Conservation (phyloP, 1,140 invertebrate species). For the Archegozetes longisetosus region DNA sequence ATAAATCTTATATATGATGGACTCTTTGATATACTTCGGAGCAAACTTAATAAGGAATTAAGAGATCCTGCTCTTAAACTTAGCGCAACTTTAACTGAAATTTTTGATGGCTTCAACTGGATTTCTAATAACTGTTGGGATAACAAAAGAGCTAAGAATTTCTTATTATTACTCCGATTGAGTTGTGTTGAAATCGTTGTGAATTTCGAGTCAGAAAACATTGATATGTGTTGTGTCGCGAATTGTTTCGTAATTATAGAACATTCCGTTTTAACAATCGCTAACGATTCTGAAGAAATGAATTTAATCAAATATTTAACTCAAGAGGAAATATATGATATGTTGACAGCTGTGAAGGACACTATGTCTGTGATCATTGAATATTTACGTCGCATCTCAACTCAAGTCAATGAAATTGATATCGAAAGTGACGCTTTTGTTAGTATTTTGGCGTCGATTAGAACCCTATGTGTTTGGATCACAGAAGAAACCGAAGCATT, state of each 20-base stretch:
- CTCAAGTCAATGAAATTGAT: neutral
- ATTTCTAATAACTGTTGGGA: neutral
- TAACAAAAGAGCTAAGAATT: neutral
- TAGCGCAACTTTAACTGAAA: neutral
- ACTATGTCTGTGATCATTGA: neutral
- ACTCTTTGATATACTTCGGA: neutral
- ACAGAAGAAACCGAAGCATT: neutral
- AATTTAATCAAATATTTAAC: neutral
- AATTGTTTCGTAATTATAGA: neutral
- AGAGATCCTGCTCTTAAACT: neutral
- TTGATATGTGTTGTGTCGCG: neutral
- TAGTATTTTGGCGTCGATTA: neutral
- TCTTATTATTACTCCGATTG: neutral
- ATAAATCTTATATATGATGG: neutral
- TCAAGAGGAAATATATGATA: neutral
- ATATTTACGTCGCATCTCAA: neutral
- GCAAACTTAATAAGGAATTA: neutral
- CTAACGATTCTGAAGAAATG: neutral
- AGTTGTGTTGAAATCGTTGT: neutral
- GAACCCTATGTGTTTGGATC: neutral
- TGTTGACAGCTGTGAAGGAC: neutral
- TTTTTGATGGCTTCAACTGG: neutral
- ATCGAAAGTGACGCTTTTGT: neutral
- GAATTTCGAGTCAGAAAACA: neutral
- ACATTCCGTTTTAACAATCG: neutral